Evolutionary conservation across 2,888 invertebrate genomes (phyloP).

Genomic region (Melipona bicolor): DNA sequence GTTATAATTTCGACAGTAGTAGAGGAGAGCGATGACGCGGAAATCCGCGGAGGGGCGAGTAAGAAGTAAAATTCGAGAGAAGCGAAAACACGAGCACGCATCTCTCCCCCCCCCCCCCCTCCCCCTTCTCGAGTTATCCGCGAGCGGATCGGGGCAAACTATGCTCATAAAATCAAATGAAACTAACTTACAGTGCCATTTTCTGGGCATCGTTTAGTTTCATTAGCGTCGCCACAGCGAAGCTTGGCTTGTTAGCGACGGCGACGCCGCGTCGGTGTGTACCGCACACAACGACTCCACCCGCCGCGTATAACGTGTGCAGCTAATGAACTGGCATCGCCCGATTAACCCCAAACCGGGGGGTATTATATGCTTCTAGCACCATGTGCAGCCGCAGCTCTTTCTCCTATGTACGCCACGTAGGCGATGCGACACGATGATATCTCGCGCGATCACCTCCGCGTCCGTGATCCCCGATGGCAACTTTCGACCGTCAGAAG

Average conservation of each 20-base stretch:
- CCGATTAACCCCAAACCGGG: constrained; percentile 79
- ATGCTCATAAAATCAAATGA: constrained; percentile 80
- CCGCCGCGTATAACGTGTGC: constrained; percentile 64
- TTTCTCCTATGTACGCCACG: constrained; percentile 35
- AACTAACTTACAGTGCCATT: constrained; percentile 77
- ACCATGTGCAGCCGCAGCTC: constrained; percentile 63
- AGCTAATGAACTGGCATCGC: constrained; percentile 82
- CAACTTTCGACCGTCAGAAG: neutral
- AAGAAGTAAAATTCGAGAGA: neutral
- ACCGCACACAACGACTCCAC: constrained; percentile 13
- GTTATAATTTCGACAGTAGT: neutral
- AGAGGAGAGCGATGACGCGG: neutral
- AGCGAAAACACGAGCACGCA: constrained; percentile 2
- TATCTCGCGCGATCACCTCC: constrained; percentile 35
- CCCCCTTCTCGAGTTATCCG: neutral
- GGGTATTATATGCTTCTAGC: constrained; percentile 75
- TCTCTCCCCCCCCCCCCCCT: neutral
- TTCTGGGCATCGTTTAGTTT: constrained; percentile 77
- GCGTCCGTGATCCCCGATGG: neutral
- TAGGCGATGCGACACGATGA: constrained; percentile 33
- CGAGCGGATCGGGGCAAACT: constrained; percentile 63
- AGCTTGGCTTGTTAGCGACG: constrained; percentile 65
- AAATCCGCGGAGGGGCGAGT: neutral
- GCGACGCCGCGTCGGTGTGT: constrained; percentile 45
- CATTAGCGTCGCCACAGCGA: constrained; percentile 75